phyloP scores from a whole-genome alignment of 2,113 vertebrate genomes.

The Saimiri boliviensis region DNA sequence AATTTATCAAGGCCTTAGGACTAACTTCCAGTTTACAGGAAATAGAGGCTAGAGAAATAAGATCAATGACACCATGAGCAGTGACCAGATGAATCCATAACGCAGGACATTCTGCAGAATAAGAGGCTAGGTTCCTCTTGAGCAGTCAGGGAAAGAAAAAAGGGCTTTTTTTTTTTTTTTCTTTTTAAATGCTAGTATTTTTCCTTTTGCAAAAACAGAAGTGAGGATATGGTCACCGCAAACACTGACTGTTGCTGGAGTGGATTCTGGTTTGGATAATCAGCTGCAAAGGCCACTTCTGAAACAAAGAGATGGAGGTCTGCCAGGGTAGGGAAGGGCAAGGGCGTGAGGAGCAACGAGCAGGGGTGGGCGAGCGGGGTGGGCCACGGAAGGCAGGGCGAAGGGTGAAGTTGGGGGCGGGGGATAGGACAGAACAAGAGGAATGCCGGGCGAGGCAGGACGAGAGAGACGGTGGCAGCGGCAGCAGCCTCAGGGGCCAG shows the following conservation, averaged over 20 bases:
- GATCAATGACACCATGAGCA: not conserved
- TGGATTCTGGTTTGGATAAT: not conserved
- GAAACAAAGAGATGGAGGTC: not conserved
- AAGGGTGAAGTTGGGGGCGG: not conserved
- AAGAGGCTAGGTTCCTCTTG: not conserved
- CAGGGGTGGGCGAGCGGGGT: not conserved
- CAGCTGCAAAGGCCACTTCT: not conserved
- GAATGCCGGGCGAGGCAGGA: not conserved
- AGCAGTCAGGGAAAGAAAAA: not conserved
- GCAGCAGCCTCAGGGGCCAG: not conserved
- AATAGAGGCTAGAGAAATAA: not conserved
- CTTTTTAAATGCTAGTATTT: no score
- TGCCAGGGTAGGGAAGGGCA: not conserved
- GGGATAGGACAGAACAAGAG: not conserved
- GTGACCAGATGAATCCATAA: not conserved
- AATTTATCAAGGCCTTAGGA: not conserved
- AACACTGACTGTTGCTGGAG: not conserved
- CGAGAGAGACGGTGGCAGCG: not conserved
- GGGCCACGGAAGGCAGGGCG: not conserved
- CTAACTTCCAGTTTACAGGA: not conserved
- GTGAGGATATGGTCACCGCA: rapidly evolving
- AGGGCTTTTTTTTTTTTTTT: not conserved
- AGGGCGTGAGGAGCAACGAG: no score
- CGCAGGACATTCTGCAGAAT: not conserved
- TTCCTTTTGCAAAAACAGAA: not conserved